Conservation (phyloP, 2,888 invertebrate genomes). For the Notodonta dromedarius region DNA sequence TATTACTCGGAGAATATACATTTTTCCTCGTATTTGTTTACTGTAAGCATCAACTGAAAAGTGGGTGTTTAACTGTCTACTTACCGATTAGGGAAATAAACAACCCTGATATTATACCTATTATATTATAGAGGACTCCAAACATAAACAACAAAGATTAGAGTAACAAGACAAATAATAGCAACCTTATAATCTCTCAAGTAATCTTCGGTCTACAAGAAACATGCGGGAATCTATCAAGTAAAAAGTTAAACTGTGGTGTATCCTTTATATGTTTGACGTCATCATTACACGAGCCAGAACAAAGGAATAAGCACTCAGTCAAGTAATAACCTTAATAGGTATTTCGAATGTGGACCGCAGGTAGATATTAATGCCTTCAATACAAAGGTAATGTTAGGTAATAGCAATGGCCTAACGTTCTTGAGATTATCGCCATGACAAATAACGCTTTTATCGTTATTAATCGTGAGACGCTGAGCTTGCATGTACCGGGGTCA, state of each 20-base stretch:
- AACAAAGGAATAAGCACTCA: conserved; percentile 19
- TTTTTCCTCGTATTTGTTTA: too few relatives aligned
- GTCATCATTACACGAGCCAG: conserved; percentile 12
- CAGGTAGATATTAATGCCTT: conserved; percentile 16
- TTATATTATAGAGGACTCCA: too few relatives aligned
- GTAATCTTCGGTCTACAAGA: too few relatives aligned
- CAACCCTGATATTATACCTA: too few relatives aligned
- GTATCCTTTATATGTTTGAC: conserved; percentile 9
- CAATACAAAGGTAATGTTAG: conserved; percentile 22
- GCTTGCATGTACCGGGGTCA: conserved; percentile 4
- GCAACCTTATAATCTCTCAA: too few relatives aligned
- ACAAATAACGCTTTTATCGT: conserved; percentile 26
- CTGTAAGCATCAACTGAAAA: too few relatives aligned
- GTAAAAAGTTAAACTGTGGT: not conserved
- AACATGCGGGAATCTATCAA: not conserved
- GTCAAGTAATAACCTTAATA: conserved; percentile 13
- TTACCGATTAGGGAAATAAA: too few relatives aligned
- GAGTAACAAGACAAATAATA: too few relatives aligned
- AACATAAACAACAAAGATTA: too few relatives aligned
- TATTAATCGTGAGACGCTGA: conserved; percentile 24
- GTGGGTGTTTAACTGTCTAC: too few relatives aligned
- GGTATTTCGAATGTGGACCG: conserved; percentile 16
- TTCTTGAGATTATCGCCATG: conserved; percentile 20
- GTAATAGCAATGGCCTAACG: conserved; percentile 17
- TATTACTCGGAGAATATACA: too few relatives aligned